phyloP scores from a whole-genome alignment of 2,888 invertebrate genomes.

The Leucania comma region DNA sequence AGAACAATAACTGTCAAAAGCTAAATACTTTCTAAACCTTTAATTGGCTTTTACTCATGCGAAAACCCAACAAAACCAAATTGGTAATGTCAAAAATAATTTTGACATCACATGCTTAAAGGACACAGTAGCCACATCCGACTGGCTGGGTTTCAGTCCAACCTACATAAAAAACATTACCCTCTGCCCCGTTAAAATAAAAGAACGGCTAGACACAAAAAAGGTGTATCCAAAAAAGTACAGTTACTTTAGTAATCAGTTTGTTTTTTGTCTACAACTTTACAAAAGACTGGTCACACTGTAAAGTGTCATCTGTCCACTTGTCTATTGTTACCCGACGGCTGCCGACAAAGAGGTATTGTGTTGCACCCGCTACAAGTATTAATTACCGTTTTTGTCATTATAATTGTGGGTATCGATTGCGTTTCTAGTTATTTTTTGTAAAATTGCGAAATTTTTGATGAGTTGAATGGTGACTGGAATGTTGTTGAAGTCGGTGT shows the following conservation, averaged over 20 bases:
- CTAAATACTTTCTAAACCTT: too few relatives aligned
- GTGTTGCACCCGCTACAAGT: conserved; percentile 49
- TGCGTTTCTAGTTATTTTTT: conserved; percentile 41
- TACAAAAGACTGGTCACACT: conserved; percentile 51
- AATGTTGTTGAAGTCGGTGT: background rate
- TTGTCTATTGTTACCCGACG: conserved; percentile 53
- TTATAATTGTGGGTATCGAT: conserved; percentile 55
- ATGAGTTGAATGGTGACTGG: background rate
- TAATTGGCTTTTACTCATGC: too few relatives aligned
- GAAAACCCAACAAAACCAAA: too few relatives aligned
- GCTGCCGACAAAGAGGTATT: conserved; percentile 62
- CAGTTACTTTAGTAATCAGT: conserved; percentile 38
- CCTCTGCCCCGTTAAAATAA: conserved; percentile 14
- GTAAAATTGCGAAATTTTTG: conserved; percentile 34
- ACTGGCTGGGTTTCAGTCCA: background rate
- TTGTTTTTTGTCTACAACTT: conserved; percentile 50
- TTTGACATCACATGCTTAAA: background rate
- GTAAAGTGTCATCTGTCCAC: conserved; percentile 55
- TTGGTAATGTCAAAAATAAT: background rate
- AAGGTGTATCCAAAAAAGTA: conserved; percentile 29
- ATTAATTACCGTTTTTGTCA: conserved; percentile 62
- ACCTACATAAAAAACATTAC: conserved; percentile 16
- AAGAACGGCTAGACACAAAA: conserved; percentile 36
- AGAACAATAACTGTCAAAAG: too few relatives aligned
- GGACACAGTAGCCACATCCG: conserved; percentile 17